Evolutionary conservation across 30 jellyfish, hydroid and myxozoan genomes (phyloP).

Genomic region (Hydractinia symbiolongicarpus): DNA sequence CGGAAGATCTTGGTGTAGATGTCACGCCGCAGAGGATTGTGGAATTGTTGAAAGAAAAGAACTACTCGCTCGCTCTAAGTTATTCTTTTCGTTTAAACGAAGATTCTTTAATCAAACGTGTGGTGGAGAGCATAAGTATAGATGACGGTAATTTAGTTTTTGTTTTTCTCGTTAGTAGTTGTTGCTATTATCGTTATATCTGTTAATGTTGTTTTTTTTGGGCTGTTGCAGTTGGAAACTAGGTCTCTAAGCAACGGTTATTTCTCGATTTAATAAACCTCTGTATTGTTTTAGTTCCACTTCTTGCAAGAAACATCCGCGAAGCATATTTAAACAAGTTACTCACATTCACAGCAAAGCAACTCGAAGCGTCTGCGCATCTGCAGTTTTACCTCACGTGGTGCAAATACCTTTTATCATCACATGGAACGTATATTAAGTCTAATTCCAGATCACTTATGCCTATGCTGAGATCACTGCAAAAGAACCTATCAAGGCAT

Average conservation of each 20-base stretch:
- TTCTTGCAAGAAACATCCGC: constrained; percentile 42
- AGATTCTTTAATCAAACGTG: constrained; percentile 48
- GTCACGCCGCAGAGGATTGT: constrained; percentile 59
- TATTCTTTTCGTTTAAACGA: constrained; percentile 71
- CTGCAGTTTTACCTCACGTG: constrained; percentile 72
- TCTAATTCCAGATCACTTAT: constrained; percentile 39
- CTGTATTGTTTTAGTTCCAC: constrained; percentile 43
- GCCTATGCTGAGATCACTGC: constrained; percentile 64
- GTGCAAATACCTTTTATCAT: constrained; percentile 58
- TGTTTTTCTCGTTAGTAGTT: background rate
- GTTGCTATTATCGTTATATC: background rate
- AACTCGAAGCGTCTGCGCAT: constrained; percentile 58
- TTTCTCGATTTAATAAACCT: too few species aligned
- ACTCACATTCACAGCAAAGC: constrained; percentile 55
- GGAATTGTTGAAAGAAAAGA: constrained; percentile 27
- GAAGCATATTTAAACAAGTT: constrained; percentile 40
- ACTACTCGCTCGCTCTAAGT: constrained; percentile 50
- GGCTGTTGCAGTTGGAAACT: background rate
- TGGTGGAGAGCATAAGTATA: constrained; percentile 49
- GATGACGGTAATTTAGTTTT: constrained; percentile 45
- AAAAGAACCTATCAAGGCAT: constrained; percentile 42
- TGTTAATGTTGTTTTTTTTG: background rate
- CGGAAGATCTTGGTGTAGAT: constrained; percentile 67
- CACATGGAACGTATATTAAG: constrained; percentile 58
- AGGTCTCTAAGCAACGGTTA: background rate